Evolutionary conservation across 2,797 vertebrate genomes (phyloP).

Genomic region (Huso huso): DNA sequence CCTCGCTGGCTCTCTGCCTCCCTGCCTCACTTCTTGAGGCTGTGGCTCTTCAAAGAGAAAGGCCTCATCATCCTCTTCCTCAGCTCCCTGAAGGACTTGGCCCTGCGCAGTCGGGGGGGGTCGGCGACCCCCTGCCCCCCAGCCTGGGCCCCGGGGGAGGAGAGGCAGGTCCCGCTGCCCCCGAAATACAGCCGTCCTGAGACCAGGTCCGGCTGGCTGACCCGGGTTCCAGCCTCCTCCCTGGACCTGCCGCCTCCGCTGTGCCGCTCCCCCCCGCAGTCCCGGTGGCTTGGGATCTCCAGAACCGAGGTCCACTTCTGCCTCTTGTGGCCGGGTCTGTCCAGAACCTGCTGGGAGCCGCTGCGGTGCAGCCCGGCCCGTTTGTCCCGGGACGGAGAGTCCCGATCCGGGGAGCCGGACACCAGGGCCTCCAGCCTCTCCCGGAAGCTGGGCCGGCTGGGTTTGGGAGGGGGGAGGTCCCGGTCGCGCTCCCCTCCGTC

Average conservation of each 20-base stretch:
- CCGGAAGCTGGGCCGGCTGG: slow-evolving; percentile 47
- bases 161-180: slow-evolving; percentile 56
- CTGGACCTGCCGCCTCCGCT: slow-evolving; percentile 35
- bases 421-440: slow-evolving; percentile 61
- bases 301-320: slow-evolving; percentile 67
- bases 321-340: slow-evolving; percentile 39
- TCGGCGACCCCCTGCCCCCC: neutral
- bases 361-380: slow-evolving; percentile 51
- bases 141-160: slow-evolving; percentile 27
- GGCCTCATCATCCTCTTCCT: slow-evolving; percentile 66
- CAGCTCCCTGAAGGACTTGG: slow-evolving; percentile 68
- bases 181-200: slow-evolving; percentile 62
- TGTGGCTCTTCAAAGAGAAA: slow-evolving; percentile 60
- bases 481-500: slow-evolving; percentile 44
- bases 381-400: slow-evolving; percentile 23
- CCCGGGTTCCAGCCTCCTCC: slow-evolving; percentile 24
- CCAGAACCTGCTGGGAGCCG: slow-evolving; percentile 62
- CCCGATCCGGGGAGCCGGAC: slow-evolving; percentile 47
- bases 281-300: slow-evolving; percentile 51
- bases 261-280: slow-evolving; percentile 35
- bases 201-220: slow-evolving; percentile 62
- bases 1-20: too few relatives aligned
- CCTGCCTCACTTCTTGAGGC: slow-evolving; percentile 55
- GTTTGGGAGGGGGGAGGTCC: slow-evolving; percentile 7
- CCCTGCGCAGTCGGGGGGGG: slow-evolving; percentile 30